Percentiles rank a stretch among this genome's conserved stretches.
These are phyloP conservation scores for Amphibalanus amphitrite DNA, from an alignment of 1,140 invertebrate species.

Conservation along the genomic window DNA sequence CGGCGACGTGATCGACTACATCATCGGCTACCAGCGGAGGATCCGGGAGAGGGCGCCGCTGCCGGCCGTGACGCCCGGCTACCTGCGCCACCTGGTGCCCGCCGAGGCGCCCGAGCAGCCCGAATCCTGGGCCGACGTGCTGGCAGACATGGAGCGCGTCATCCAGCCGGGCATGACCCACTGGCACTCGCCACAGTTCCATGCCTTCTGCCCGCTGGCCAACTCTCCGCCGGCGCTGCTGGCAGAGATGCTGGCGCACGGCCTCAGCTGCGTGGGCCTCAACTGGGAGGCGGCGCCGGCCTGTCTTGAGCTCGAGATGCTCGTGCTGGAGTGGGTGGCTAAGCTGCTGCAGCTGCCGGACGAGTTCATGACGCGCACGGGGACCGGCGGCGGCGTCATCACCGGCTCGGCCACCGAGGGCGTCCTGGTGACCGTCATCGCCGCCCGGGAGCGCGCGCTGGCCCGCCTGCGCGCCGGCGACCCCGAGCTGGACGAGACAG, in stretches of 20 bases:
- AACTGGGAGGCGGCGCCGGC: too few species aligned
- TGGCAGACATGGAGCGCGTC: constrained; percentile 69
- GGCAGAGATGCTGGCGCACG: too few species aligned
- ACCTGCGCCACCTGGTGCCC: constrained; percentile 61
- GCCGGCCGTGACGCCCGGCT: constrained; percentile 62
- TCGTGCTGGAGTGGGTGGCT: constrained; percentile 94
- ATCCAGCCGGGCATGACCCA: constrained; percentile 97
- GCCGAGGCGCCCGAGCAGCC: constrained; percentile 60
- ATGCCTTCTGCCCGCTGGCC: too few species aligned
- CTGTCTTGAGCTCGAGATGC: constrained; percentile 94
- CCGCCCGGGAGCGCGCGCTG: too few species aligned
- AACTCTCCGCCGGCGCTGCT: too few species aligned
- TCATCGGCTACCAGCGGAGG: constrained; percentile 76
- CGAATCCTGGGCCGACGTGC: constrained; percentile 72
- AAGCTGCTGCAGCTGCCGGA: constrained; percentile 81
- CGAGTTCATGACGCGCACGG: constrained; percentile 61
- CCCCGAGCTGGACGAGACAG: too few species aligned
- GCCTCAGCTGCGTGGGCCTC: too few species aligned
- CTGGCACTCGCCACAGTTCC: too few species aligned
- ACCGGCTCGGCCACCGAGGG: too few species aligned
- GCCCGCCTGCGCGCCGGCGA: too few species aligned
- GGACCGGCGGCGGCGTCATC: constrained; percentile 73
- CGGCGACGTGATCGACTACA: constrained; percentile 63
- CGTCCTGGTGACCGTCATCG: too few species aligned
- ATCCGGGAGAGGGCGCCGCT: constrained; percentile 66